Conservation (phyloP, 2,888 invertebrate genomes). For the Sylvicola cinctus region DNA sequence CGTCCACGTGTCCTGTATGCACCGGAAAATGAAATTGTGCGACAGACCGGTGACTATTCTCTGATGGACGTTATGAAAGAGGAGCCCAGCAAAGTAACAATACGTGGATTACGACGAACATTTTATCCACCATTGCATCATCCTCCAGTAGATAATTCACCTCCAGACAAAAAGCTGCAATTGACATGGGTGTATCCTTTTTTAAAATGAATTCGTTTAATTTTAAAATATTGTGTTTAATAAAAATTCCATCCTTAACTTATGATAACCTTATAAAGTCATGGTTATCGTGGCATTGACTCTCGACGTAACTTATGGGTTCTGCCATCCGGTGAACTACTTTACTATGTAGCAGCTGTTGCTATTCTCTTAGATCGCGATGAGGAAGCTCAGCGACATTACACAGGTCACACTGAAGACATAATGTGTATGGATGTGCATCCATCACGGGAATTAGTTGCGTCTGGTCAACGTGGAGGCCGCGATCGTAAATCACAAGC, state of each 20-base stretch:
- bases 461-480: constrained; percentile 73
- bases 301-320: constrained; percentile 79
- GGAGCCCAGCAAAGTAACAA: constrained; percentile 65
- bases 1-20: constrained; percentile 67
- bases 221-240: neutral
- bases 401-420: constrained; percentile 80
- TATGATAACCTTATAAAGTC: too few relatives aligned
- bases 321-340: constrained; percentile 76
- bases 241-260: too few relatives aligned
- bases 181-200: constrained; percentile 77
- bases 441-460: constrained; percentile 70
- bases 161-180: constrained; percentile 71
- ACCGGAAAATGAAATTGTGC: constrained; percentile 60
- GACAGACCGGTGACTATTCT: constrained; percentile 64
- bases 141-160: constrained; percentile 63
- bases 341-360: constrained; percentile 84
- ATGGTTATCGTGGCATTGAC: constrained; percentile 86
- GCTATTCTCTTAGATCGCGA: constrained; percentile 74
- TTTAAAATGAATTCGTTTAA: constrained; percentile 18
- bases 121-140: constrained; percentile 77
- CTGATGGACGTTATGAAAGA: constrained; percentile 68
- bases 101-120: constrained; percentile 59
- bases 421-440: constrained; percentile 83
- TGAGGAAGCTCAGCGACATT: constrained; percentile 74
- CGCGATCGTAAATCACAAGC: constrained; percentile 69